phyloP scores from a whole-genome alignment of 2,797 vertebrate genomes.

The Rallus crepitans region DNA sequence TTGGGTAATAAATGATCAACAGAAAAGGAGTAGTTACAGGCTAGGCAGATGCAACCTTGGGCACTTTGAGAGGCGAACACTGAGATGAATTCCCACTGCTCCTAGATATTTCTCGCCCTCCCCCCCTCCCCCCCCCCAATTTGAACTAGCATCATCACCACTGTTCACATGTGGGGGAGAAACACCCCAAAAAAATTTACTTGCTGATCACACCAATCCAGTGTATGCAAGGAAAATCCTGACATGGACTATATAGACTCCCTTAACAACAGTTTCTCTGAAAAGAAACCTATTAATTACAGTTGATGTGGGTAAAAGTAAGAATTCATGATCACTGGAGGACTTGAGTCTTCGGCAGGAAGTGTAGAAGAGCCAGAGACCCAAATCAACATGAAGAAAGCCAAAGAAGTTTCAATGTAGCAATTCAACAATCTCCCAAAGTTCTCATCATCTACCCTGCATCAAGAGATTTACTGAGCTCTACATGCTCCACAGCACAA shows the following conservation, averaged over 20 bases:
- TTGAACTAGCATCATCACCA: background rate
- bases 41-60: background rate
- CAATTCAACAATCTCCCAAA: background rate
- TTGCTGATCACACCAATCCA: background rate
- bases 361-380: background rate
- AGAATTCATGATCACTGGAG: background rate
- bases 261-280: background rate
- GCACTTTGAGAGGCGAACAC: background rate
- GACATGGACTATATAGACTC: background rate
- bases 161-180: background rate
- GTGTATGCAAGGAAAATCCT: background rate
- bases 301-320: background rate
- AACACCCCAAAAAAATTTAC: background rate
- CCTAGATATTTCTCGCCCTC: background rate
- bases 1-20: background rate
- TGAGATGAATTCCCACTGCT: background rate
- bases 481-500: constrained; percentile 26
- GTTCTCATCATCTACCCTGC: background rate
- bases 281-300: background rate
- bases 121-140: background rate
- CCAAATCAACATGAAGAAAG: background rate
- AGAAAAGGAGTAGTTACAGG: background rate
- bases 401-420: background rate
- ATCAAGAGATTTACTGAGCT: constrained; percentile 28
- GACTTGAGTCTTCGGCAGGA: background rate